Conservation (phyloP, 2,888 invertebrate genomes). For the Barypeithes pellucidus region DNA sequence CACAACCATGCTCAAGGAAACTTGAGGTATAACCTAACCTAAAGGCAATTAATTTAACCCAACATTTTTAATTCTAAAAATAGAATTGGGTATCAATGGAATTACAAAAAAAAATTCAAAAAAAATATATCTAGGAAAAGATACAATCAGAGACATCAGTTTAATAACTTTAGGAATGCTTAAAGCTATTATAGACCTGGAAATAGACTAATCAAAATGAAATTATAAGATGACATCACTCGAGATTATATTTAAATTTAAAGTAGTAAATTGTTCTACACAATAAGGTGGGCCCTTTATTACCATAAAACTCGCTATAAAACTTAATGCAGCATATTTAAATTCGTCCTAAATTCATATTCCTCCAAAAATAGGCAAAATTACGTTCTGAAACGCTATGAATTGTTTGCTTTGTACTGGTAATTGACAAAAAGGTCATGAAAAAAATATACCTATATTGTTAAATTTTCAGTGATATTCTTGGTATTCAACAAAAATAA, state of each 20-base stretch:
- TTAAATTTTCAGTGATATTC: background rate
- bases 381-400: background rate
- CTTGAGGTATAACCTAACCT: constrained; percentile 14
- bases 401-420: background rate
- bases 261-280: constrained; percentile 26
- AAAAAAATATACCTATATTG: background rate
- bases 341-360: background rate
- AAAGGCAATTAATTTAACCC: constrained; percentile 14
- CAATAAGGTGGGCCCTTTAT: constrained; percentile 24
- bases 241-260: constrained; percentile 36
- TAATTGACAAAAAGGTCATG: background rate
- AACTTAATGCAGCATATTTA: background rate
- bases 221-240: constrained; percentile 49
- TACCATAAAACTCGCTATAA: constrained; percentile 10
- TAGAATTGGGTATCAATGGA: background rate
- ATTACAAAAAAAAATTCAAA: background rate
- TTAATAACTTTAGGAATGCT: constrained; percentile 14
- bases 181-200: constrained; percentile 6
- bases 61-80: constrained; percentile 9
- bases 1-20: constrained; percentile 12
- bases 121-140: background rate
- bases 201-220: constrained; percentile 46
- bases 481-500: background rate
- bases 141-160: background rate
- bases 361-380: background rate